A percentile compares a stretch with the other conserved stretches of the same genome.
phyloP scores from a whole-genome alignment of 2,888 invertebrate genomes.

The Baccha elongata region DNA sequence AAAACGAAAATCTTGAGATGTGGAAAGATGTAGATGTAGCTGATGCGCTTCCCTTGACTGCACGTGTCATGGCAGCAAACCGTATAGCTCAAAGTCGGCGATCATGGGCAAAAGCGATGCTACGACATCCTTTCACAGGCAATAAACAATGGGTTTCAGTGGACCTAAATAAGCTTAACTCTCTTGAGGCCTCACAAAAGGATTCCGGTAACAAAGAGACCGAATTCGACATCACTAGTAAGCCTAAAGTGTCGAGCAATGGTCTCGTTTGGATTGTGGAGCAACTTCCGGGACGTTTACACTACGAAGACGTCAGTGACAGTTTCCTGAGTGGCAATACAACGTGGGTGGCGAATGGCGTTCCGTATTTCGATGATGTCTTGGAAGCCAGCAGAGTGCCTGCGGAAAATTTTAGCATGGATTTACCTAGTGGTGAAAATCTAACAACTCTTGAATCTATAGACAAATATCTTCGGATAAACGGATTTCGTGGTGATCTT shows the following conservation, averaged over 20 bases:
- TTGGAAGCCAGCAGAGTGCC: slow-evolving; percentile 78
- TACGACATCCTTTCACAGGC: slow-evolving; percentile 90
- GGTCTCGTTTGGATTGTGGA: slow-evolving; percentile 88
- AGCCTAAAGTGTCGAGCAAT: slow-evolving; percentile 56
- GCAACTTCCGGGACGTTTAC: slow-evolving; percentile 88
- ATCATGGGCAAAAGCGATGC: slow-evolving; percentile 89
- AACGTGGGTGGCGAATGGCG: slow-evolving; percentile 86
- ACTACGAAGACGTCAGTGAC: slow-evolving; percentile 85
- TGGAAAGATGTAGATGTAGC: slow-evolving; percentile 87
- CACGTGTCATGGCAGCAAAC: slow-evolving; percentile 92
- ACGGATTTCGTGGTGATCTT: slow-evolving; percentile 81
- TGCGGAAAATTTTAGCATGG: slow-evolving; percentile 76
- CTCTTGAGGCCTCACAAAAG: slow-evolving; percentile 40
- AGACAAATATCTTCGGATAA: slow-evolving; percentile 79
- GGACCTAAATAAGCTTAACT: slow-evolving; percentile 85
- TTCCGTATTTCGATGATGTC: slow-evolving; percentile 80
- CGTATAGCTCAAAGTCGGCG: slow-evolving; percentile 88
- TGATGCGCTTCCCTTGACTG: slow-evolving; percentile 85
- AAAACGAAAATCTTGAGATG: slow-evolving; percentile 87
- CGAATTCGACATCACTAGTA: slow-evolving; percentile 25
- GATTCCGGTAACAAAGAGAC: slow-evolving; percentile 75
- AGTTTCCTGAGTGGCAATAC: slow-evolving; percentile 83
- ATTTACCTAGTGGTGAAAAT: slow-evolving; percentile 76
- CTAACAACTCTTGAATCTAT: slow-evolving; percentile 79
- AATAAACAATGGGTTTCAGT: slow-evolving; percentile 94